Percentiles rank a stretch among this genome's conserved stretches.
Evolutionary conservation across 2,888 invertebrate species (phyloP).

Genomic region (Eurytoma adleriae): DNA sequence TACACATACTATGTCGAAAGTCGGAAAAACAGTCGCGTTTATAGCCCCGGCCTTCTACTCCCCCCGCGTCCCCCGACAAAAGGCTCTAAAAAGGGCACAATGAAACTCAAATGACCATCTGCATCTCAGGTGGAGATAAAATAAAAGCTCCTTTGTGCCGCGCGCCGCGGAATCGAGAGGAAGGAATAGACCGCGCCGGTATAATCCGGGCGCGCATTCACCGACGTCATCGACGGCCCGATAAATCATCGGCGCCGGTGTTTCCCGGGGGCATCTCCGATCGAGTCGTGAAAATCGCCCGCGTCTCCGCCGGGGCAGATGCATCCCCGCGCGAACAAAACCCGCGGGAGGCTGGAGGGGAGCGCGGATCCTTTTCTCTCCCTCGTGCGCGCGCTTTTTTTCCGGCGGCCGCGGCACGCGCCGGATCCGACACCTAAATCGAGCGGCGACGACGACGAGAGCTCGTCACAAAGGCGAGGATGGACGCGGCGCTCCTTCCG

Average conservation of each 20-base stretch:
- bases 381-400: neutral
- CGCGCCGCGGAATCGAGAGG: neutral
- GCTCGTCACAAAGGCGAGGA: conserved; percentile 11
- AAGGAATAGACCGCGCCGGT: conserved; percentile 1
- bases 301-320: conserved; percentile 24
- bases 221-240: conserved; percentile 16
- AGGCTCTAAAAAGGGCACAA: conserved; percentile 18
- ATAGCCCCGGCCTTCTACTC: neutral
- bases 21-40: neutral
- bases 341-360: conserved; percentile 4
- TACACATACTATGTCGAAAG: neutral
- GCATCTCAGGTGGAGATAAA: neutral
- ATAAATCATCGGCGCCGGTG: conserved; percentile 20
- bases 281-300: neutral
- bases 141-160: conserved; percentile 12
- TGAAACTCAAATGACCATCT: conserved; percentile 24
- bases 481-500: neutral
- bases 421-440: conserved; percentile 1
- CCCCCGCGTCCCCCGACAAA: neutral
- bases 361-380: conserved; percentile 26
- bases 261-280: neutral
- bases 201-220: neutral
- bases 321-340: conserved; percentile 36
- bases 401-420: neutral
- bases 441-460: neutral